Base-by-base conservation (phyloP, 35 echinoderm and acorn worm genomes). In the Heliocidaris tuberculata region DNA sequence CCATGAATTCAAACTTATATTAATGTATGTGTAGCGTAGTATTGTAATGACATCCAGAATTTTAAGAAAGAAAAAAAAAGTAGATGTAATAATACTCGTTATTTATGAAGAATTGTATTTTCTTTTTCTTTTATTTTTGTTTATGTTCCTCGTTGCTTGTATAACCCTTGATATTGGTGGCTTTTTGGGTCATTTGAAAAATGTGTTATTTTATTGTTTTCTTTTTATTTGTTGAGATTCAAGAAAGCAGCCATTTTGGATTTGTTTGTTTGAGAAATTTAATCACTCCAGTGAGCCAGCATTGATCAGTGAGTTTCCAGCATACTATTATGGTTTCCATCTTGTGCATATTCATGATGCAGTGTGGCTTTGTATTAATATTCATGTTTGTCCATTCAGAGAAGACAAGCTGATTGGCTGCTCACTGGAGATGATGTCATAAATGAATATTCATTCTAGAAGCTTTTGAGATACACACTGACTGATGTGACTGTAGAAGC, bases 121-220 rank as follows among this genome's bases (percentile, higher is more conserved):
- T 89, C 47, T 89, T 89, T 89, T 89, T 89, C 65, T 78, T 78
- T 60, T 78, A 27, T 27, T 89, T 49, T 93, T 49, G 47, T 93
- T 59, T 93, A 52, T 50, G 91, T 93, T 93, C 50, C 65, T 50
- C 56, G 91, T 93, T 93, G 91, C 91, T 59, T 93, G 91, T 93
- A 52, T 93, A 93, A 78, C 50, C 91, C 91, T 47, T 93, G 91
- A 59, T n/a, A 93, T 93, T 93, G 91, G 21, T 93, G 91, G 48
- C 91, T 93, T 93, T 93, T 93, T 93, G 91, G 91, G 91, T 93
- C 91, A 93, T 93, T 93, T 93, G 91, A 32, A 93, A 24, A 93
- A 89, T 47, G 15, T 48, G 87, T 89, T 15, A 6, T 89, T n/a
- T 78, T 78, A 27, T 78, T 17, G 27, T 78, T 78, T 78, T 78